These are phyloP conservation scores for Fratercula arctica DNA, from an alignment of 2,797 vertebrate species.

Conservation along the genomic window DNA sequence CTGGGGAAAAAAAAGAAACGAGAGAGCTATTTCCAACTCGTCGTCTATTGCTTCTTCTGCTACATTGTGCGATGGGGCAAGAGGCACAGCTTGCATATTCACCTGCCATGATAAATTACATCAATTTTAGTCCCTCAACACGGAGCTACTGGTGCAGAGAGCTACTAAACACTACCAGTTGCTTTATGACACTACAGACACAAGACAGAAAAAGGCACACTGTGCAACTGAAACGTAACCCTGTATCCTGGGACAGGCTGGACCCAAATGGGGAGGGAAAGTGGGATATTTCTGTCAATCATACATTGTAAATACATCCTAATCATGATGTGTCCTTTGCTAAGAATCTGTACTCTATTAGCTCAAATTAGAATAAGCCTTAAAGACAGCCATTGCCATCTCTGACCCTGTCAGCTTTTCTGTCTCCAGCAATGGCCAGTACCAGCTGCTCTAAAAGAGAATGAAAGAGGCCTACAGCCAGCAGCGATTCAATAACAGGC, in stretches of 20 bases:
- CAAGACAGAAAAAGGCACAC: background rate
- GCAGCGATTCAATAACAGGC: conserved; percentile 28
- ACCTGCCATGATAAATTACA: conserved; percentile 69
- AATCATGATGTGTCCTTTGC: background rate
- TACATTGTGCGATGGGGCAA: conserved; percentile 25
- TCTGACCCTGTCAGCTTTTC: conserved; percentile 3
- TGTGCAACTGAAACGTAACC: background rate
- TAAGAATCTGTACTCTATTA: background rate
- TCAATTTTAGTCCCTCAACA: conserved; percentile 65
- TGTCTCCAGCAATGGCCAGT: background rate
- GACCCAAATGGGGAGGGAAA: background rate
- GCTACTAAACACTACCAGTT: conserved; percentile 57
- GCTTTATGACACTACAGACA: conserved; percentile 34
- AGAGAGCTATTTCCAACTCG: background rate
- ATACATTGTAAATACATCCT: background rate
- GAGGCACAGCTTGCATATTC: conserved; percentile 63
- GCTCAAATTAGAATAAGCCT: background rate
- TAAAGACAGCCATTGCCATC: background rate
- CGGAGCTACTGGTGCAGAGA: conserved; percentile 38
- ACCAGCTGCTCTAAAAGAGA: conserved; percentile 5
- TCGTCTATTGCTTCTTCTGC: conserved; percentile 29
- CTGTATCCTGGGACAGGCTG: background rate
- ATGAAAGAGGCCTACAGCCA: background rate
- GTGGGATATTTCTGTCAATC: background rate
- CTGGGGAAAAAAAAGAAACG: background rate